phyloP scores from a whole-genome alignment of 2,797 vertebrate species.

The Pyrrhura leucotis region DNA sequence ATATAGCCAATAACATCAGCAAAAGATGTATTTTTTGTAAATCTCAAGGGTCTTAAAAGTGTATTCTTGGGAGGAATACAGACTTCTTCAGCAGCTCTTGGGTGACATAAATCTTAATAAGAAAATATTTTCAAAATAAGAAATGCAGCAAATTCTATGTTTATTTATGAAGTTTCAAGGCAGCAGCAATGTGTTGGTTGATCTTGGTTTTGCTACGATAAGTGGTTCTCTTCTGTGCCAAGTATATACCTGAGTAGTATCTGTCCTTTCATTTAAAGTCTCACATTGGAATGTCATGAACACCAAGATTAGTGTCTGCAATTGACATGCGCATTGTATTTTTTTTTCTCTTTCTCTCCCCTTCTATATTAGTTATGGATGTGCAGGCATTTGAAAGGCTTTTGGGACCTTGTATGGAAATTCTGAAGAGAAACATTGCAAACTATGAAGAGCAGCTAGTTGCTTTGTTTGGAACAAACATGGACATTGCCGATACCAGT shows the following conservation, averaged over 20 bases:
- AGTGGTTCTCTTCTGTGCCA: not conserved
- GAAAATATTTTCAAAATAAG: not conserved
- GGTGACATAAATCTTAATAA: not conserved
- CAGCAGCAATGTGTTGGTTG: not conserved
- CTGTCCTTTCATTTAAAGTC: not conserved
- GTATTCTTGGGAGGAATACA: not conserved
- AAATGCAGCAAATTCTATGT: not conserved
- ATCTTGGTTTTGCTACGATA: not conserved
- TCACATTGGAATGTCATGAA: not conserved
- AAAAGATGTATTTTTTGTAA: not conserved
- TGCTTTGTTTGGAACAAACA: slow-evolving; percentile 93
- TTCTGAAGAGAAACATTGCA: slow-evolving; percentile 99
- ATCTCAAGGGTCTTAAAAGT: not conserved
- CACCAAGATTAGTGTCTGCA: not conserved
- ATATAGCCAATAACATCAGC: not conserved
- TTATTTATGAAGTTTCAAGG: not conserved
- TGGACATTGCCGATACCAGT: slow-evolving; percentile 91
- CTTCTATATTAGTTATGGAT: slow-evolving; percentile 87
- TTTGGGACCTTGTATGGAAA: slow-evolving; percentile 99
- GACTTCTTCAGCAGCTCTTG: not conserved
- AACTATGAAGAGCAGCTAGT: slow-evolving; percentile 98
- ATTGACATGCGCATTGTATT: not conserved
- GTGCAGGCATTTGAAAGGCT: slow-evolving; percentile 97
- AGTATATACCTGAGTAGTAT: not conserved
- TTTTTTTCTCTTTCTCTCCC: slow-evolving; percentile 44